phyloP scores from a whole-genome alignment of 2,113 vertebrate genomes.

The Alectura lathami region DNA sequence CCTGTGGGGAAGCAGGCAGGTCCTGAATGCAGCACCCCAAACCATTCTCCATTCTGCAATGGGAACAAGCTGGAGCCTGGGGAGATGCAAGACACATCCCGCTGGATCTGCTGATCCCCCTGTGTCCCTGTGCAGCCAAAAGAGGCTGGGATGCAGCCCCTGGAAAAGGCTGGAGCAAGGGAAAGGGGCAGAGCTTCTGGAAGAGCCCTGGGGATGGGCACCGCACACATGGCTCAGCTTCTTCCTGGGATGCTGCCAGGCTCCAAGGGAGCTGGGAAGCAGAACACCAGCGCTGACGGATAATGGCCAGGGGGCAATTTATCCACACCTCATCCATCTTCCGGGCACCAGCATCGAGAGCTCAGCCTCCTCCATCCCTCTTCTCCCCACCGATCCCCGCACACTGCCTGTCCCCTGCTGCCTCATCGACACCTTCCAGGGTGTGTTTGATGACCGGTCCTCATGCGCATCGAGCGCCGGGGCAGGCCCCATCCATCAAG shows the following conservation, averaged over 20 bases:
- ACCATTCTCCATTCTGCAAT: fast-evolving
- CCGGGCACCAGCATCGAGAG: background rate
- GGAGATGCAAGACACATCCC: background rate
- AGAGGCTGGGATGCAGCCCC: background rate
- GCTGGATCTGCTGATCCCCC: background rate
- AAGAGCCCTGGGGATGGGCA: fast-evolving
- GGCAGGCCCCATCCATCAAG: slow-evolving; percentile 53
- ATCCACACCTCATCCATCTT: background rate
- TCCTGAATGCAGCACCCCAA: background rate
- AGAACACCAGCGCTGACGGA: fast-evolving
- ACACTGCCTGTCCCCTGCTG: background rate
- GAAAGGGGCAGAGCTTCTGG: background rate
- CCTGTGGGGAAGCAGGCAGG: background rate
- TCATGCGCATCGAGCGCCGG: background rate
- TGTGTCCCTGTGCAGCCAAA: background rate
- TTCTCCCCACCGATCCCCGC: background rate
- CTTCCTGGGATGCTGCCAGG: fast-evolving
- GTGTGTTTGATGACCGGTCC: background rate
- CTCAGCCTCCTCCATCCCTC: background rate
- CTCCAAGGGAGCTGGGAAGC: fast-evolving
- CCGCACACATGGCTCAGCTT: fast-evolving
- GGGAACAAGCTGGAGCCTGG: background rate
- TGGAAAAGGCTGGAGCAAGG: background rate
- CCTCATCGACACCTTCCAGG: background rate
- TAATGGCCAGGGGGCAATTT: background rate